Percentiles rank a stretch among this genome's conserved stretches.
Conservation (phyloP, 2,113 vertebrate genomes). For the Ailurus styani region DNA sequence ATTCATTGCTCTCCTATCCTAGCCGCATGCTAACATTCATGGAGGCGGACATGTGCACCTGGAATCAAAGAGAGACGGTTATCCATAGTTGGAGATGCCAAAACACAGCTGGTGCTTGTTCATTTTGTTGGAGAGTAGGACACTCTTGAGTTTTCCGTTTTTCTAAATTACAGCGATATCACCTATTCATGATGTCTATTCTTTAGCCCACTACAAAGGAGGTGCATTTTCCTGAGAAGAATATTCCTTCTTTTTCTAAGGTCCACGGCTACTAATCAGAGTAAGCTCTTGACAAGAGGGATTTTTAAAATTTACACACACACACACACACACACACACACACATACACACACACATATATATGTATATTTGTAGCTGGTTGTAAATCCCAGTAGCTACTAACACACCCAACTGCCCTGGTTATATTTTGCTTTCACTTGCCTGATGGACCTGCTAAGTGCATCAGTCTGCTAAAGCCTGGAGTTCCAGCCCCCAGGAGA, state of each 20-base stretch:
- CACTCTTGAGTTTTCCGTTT: background rate
- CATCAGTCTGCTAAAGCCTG: conserved; percentile 33
- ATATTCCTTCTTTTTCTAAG: background rate
- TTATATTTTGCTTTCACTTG: conserved; percentile 56
- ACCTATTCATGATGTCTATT: background rate
- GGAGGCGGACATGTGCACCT: background rate
- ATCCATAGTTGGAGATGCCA: background rate
- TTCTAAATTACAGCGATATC: background rate
- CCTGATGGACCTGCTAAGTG: conserved; percentile 45
- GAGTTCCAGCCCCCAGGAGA: conserved; percentile 56
- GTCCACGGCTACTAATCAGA: background rate
- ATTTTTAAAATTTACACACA: background rate
- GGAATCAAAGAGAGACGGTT: background rate
- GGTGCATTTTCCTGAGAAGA: background rate
- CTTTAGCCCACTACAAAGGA: background rate
- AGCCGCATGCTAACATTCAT: background rate
- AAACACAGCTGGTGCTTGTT: background rate
- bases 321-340: too few species aligned
- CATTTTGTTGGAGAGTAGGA: background rate
- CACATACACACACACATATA: too few species aligned
- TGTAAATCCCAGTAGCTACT: conserved; percentile 10
- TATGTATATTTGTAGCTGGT: background rate
- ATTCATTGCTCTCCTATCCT: background rate
- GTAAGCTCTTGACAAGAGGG: background rate
- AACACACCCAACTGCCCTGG: background rate